Evolutionary conservation across 1,140 invertebrate species (phyloP), one percentile per base, ranked within the genome.

Genomic region (Homarus americanus): DNA sequence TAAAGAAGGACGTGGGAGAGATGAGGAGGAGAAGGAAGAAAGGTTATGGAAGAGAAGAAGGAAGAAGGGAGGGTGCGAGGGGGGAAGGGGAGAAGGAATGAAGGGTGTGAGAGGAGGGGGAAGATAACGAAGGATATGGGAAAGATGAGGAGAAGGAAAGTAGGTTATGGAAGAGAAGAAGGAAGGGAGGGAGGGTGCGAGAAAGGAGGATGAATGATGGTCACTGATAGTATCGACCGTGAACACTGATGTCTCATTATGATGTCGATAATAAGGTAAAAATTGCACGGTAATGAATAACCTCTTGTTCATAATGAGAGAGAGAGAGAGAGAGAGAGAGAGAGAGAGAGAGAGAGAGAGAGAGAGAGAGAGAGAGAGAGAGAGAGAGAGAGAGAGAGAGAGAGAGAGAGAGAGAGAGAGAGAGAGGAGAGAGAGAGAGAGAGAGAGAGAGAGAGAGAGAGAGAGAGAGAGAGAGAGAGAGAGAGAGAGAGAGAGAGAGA

Each of bases 371-470:
- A 73, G 69, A 73, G 9, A 73, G 69, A 73, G 9, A 73, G 69
- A 73, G 69, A 17, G 69, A 73, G 17, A 17, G 69, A 73, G 69
- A 17, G 17, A 17, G 69, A 73, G 17, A 17, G 69, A 73, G 69
- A 17, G 17, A n/a, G 69, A 73, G 17, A 32, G 80, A 66, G 49
- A 41, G 83, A 76, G 69, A 44, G 72, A 76, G 83, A 75, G 41
- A 44, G 9, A 20, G 15, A 34, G 32, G n/a, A 41, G 41, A n/a
- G 76, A 79, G 28, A 82, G 80, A 83, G 53, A 83, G 82, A 83
- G 80, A 82, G 80, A 82, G 32, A 84, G 80, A 72, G 66, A 84
- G 82, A 83, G 63, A 84, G 82, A 84, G 53, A 85, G 40, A 73
- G 34, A 85, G 63, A 85, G 17, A 73, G 82, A 44, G 17, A 72